phyloP scores from a whole-genome alignment of 1,140 invertebrate genomes.

The Apolygus lucorum region DNA sequence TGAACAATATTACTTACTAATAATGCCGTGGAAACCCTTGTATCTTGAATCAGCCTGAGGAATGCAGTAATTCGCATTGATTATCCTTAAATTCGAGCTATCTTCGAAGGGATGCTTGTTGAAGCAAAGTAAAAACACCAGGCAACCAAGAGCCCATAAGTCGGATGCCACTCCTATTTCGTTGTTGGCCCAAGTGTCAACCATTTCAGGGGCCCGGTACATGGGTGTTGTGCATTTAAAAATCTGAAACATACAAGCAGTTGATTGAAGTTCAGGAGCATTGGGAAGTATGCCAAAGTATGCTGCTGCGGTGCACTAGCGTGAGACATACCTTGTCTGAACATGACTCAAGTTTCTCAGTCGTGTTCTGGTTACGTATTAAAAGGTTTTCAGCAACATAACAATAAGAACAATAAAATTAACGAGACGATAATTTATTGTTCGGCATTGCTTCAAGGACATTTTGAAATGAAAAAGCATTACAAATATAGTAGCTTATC shows the following conservation, averaged over 20 bases:
- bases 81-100: constrained; percentile 85
- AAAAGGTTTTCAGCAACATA: too few relatives aligned
- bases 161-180: constrained; percentile 82
- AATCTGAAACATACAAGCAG: constrained; percentile 41
- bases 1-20: constrained; percentile 55
- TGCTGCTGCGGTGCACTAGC: too few relatives aligned
- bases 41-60: constrained; percentile 70
- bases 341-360: too few relatives aligned
- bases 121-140: constrained; percentile 87
- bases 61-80: constrained; percentile 90
- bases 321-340: too few relatives aligned
- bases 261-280: neutral
- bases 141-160: constrained; percentile 95
- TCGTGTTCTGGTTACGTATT: too few relatives aligned
- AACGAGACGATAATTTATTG: too few relatives aligned
- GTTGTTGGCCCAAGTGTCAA: constrained; percentile 96
- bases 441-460: too few relatives aligned
- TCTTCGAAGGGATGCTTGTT: constrained; percentile 96
- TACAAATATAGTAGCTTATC: too few relatives aligned
- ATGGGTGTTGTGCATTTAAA: constrained; percentile 72
- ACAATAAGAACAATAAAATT: too few relatives aligned
- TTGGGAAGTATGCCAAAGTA: neutral
- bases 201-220: constrained; percentile 90
- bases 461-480: too few relatives aligned
- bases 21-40: constrained; percentile 80